Percentiles rank a stretch among this genome's conserved stretches.
phyloP scores from a whole-genome alignment of 2,888 invertebrate genomes.

The Pristionchus mayeri region DNA sequence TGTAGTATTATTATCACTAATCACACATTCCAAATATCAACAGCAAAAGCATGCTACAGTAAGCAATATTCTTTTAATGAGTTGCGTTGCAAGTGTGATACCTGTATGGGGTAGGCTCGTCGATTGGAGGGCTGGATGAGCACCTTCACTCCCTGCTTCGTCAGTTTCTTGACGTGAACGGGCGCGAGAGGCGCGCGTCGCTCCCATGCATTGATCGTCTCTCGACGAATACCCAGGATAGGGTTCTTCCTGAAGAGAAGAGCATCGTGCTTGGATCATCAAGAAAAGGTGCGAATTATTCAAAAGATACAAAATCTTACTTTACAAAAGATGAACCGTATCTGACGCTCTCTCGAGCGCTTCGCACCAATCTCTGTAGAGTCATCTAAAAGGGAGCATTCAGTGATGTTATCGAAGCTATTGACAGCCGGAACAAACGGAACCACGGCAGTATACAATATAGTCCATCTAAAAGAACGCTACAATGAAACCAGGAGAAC shows the following conservation, averaged over 20 bases:
- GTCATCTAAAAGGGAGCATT: slow-evolving; percentile 27
- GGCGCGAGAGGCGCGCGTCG: slow-evolving; percentile 94
- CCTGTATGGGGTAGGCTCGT: slow-evolving; percentile 97
- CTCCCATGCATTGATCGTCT: slow-evolving; percentile 80
- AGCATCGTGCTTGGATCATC: neutral
- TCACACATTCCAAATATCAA: neutral
- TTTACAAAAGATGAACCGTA: slow-evolving; percentile 36
- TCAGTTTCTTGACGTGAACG: slow-evolving; percentile 89
- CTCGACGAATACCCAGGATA: slow-evolving; percentile 76
- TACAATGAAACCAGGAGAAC: neutral
- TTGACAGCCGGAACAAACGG: neutral
- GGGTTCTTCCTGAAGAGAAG: slow-evolving; percentile 51
- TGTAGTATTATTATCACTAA: neutral
- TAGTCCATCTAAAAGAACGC: neutral
- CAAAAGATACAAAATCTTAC: neutral
- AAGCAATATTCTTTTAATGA: neutral
- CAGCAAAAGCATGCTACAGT: neutral
- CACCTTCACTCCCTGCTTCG: slow-evolving; percentile 90
- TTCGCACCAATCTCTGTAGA: slow-evolving; percentile 40
- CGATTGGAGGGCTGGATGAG: slow-evolving; percentile 98
- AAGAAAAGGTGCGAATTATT: neutral
- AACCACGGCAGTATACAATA: no score
- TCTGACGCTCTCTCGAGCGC: slow-evolving; percentile 46
- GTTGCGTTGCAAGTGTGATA: slow-evolving; percentile 62
- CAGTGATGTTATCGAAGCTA: no score